Conservation (phyloP, 2,888 invertebrate genomes). For the Eugnorisma glareosa region DNA sequence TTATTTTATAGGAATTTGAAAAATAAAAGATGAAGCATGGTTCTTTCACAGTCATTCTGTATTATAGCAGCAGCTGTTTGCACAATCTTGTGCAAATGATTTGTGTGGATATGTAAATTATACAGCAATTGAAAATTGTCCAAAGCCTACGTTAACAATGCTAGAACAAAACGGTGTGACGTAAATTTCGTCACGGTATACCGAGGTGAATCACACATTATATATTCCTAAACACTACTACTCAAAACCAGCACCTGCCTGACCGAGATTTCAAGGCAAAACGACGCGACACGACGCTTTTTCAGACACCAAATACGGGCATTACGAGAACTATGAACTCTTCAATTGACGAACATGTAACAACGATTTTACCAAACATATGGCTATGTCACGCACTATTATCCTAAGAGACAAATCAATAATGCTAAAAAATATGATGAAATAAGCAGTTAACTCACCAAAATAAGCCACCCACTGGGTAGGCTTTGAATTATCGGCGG, state of each 20-base stretch:
- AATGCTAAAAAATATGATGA: slow-evolving; percentile 45
- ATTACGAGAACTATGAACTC: slow-evolving; percentile 17
- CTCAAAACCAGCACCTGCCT: slow-evolving; percentile 37
- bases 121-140: background rate
- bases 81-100: background rate
- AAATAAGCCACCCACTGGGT: slow-evolving; percentile 95
- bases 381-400: slow-evolving; percentile 19
- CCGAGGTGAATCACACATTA: slow-evolving; percentile 66
- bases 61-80: background rate
- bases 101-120: slow-evolving; percentile 4
- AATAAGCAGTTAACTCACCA: slow-evolving; percentile 88
- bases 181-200: slow-evolving; percentile 72
- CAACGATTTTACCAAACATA: slow-evolving; percentile 25
- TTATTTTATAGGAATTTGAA: background rate
- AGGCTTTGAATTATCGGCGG: slow-evolving; percentile 94
- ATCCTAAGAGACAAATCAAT: slow-evolving; percentile 29
- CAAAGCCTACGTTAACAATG: slow-evolving; percentile 29
- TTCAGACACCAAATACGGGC: slow-evolving; percentile 42
- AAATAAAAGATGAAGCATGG: background rate
- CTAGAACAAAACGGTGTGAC: slow-evolving; percentile 68
- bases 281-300: slow-evolving; percentile 40
- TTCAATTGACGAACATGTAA: slow-evolving; percentile 15
- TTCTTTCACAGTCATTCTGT: background rate
- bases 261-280: slow-evolving; percentile 62
- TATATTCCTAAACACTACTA: slow-evolving; percentile 45